Conservation (phyloP, 2,797 vertebrate genomes). For the Furcifer pardalis region DNA sequence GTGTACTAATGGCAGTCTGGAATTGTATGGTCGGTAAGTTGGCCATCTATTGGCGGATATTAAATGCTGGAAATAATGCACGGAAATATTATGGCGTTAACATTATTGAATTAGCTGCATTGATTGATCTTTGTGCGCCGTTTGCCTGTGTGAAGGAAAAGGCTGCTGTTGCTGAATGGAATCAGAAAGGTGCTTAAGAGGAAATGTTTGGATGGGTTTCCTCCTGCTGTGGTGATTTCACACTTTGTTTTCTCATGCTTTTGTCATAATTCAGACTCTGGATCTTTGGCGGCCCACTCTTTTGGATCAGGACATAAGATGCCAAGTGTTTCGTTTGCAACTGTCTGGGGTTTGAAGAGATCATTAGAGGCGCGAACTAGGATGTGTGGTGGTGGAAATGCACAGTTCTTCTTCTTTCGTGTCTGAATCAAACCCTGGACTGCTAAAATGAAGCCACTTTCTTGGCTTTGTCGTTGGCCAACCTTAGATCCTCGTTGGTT, state of each 20-base stretch:
- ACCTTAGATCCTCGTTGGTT: no score
- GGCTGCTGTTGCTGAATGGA: constrained; percentile 40
- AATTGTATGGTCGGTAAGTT: constrained; percentile 47
- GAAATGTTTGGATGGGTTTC: constrained; percentile 43
- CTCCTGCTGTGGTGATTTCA: neutral
- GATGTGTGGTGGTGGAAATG: no score
- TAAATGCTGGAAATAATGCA: constrained; percentile 49
- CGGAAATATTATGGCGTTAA: constrained; percentile 54
- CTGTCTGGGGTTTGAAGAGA: no score
- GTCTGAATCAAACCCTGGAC: no score
- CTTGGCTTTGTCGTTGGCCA: no score
- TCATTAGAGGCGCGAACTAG: no score
- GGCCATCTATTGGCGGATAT: constrained; percentile 58
- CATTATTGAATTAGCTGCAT: constrained; percentile 49
- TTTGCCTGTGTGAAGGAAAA: constrained; percentile 19
- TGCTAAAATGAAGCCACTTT: no score
- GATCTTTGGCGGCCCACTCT: neutral
- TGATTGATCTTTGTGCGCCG: constrained; percentile 34
- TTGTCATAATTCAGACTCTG: neutral
- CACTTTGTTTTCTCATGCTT: no score
- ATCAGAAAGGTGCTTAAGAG: neutral
- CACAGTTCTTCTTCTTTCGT: no score
- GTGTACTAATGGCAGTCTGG: constrained; percentile 57
- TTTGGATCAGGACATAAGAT: neutral
- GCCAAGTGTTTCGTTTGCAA: no score